Conservation (phyloP, 2,113 vertebrate genomes). For the Herpailurus yagouaroundi region DNA sequence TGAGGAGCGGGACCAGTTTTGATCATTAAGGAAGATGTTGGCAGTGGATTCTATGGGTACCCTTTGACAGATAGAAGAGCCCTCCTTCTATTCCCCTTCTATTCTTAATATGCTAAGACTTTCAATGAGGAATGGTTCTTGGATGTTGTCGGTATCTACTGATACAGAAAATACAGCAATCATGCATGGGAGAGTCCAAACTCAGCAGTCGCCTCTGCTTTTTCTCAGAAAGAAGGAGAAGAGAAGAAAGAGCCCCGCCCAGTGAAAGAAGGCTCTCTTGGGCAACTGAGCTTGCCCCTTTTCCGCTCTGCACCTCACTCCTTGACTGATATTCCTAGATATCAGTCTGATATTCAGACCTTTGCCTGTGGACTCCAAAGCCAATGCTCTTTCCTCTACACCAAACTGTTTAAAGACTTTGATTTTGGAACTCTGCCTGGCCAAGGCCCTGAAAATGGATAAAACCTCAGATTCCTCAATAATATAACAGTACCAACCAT, state of each 20-base stretch:
- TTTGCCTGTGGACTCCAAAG: neutral
- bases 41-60: neutral
- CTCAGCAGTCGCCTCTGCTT: neutral
- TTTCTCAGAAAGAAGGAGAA: neutral
- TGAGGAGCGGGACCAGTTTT: neutral
- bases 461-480: neutral
- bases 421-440: neutral
- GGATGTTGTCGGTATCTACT: neutral
- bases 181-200: neutral
- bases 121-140: neutral
- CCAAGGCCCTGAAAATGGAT: neutral
- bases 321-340: neutral
- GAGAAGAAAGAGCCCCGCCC: neutral
- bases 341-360: neutral
- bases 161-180: neutral
- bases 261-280: neutral
- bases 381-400: neutral
- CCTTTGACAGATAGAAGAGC: neutral
- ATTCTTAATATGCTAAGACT: neutral
- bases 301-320: neutral
- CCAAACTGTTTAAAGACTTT: neutral
- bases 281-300: neutral
- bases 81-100: neutral
- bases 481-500: neutral
- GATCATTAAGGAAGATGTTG: neutral